Conservation (phyloP, 1,140 invertebrate species). For the Aphelinus atriplicis region DNA sequence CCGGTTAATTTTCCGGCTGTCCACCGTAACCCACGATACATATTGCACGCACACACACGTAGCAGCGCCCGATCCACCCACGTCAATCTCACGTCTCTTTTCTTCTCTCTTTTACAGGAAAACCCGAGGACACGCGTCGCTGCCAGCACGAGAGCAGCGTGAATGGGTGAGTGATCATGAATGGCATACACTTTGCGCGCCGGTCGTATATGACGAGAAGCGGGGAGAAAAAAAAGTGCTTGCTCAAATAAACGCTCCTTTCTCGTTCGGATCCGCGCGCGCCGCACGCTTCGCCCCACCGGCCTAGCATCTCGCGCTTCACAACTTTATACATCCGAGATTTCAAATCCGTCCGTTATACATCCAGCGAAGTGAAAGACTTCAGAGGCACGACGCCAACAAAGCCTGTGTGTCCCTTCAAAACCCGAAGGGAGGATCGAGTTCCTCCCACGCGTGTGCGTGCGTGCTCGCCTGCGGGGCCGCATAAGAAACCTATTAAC, state of each 20-base stretch:
- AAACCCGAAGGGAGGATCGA: conserved; percentile 16
- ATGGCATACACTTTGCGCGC: conserved; percentile 6
- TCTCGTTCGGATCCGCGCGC: neutral
- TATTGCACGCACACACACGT: too few species aligned
- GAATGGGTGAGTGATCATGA: conserved; percentile 33
- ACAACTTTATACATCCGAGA: neutral
- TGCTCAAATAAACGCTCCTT: conserved; percentile 10
- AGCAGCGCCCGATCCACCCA: neutral
- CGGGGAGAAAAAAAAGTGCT: neutral
- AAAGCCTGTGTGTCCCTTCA: conserved; percentile 2
- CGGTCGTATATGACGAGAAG: neutral
- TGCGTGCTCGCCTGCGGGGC: neutral
- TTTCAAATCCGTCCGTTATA: conserved; percentile 18
- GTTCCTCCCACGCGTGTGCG: conserved; percentile 18
- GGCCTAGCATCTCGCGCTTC: neutral
- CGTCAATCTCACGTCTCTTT: conserved; percentile 2
- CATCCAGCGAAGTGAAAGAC: conserved; percentile 16
- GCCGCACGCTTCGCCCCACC: neutral
- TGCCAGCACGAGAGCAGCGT: conserved; percentile 14
- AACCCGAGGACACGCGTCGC: conserved; percentile 1
- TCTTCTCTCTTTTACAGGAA: conserved; percentile 21
- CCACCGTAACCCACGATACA: too few species aligned
- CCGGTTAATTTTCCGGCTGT: too few species aligned
- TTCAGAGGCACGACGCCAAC: conserved; percentile 8
- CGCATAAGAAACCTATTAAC: conserved; percentile 31